phyloP scores from a whole-genome alignment of 2,888 invertebrate species.

The Bhutanitis thaidina region DNA sequence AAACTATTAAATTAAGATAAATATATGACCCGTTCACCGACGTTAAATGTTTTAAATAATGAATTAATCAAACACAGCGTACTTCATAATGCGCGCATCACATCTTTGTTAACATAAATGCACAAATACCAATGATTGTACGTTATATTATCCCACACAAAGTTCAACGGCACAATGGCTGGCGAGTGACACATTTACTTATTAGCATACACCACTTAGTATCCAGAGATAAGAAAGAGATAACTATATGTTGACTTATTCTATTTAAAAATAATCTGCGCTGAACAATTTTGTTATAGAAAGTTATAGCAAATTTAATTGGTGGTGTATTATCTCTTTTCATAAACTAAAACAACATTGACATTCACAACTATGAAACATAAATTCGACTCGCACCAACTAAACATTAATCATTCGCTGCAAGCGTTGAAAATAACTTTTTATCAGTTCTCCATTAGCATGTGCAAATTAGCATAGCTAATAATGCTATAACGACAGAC shows the following conservation, averaged over 20 bases:
- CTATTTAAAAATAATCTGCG: too few species aligned
- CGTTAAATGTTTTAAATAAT: background rate
- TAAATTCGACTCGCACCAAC: background rate
- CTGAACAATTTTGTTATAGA: too few species aligned
- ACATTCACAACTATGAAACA: background rate
- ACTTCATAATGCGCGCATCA: background rate
- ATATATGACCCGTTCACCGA: background rate
- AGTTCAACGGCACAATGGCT: background rate
- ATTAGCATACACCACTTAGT: background rate
- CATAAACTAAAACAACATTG: background rate
- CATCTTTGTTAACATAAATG: background rate
- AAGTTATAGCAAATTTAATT: too few species aligned
- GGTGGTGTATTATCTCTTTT: too few species aligned
- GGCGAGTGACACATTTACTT: background rate
- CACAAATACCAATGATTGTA: background rate
- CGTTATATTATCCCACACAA: background rate
- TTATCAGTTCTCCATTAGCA: conserved; percentile 3
- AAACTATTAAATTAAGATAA: too few species aligned
- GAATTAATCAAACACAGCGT: background rate
- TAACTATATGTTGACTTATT: too few species aligned
- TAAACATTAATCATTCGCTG: background rate
- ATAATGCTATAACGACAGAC: background rate
- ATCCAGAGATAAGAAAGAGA: background rate
- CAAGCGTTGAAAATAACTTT: background rate
- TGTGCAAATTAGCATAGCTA: conserved; percentile 4